Base-by-base conservation (phyloP, 2,888 invertebrate genomes). In the Chrysomela aeneicollis region DNA sequence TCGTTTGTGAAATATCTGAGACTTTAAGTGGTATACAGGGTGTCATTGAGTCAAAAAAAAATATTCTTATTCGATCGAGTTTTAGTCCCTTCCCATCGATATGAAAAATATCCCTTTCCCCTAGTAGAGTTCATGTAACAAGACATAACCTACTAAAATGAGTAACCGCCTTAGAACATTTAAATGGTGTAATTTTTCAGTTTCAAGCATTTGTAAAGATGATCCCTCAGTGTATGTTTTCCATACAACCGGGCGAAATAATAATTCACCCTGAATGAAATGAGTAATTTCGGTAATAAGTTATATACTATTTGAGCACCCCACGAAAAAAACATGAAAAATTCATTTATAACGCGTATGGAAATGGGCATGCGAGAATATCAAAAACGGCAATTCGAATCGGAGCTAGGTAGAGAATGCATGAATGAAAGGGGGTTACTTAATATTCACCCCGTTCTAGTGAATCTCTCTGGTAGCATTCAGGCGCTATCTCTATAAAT, bases 401-500 rank as follows among this genome's bases (percentile, higher is more conserved):
- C 15, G 15, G 42, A 62, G 26, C 51, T 49, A 46, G 49, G 64
- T 66, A 67, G 66, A 62, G 64, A 66, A 61, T 52, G 59, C 51
- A 63, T 58, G 64, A 66, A 63, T 55, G 62, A 61, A 55, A 64
- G 52, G 61, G n/a, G 64, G 64, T 57, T 72, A 67, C 68, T 72
- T 71, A 73, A 69, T 74, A 74, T 74, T 73, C 74, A 74, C 74
- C 74, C 74, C 42, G 12, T 69, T 63, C 37, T 19, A 26, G 63
- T 67, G 67, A 58, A 58, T 59, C 18, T 50, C 51, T 57, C 57
- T 57, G 46, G 51, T 51, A 52, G 26, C 73, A 63, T 67, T 72
- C 76, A 73, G 74, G 73, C 74, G 75, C 73, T 77, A 77, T 77
- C 75, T 75, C 71, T 75, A 77, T 78, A 77, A 78, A 77, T 78